These are phyloP conservation scores for Macropis europaea DNA, from an alignment of 2,888 invertebrate species.

Conservation along the genomic window DNA sequence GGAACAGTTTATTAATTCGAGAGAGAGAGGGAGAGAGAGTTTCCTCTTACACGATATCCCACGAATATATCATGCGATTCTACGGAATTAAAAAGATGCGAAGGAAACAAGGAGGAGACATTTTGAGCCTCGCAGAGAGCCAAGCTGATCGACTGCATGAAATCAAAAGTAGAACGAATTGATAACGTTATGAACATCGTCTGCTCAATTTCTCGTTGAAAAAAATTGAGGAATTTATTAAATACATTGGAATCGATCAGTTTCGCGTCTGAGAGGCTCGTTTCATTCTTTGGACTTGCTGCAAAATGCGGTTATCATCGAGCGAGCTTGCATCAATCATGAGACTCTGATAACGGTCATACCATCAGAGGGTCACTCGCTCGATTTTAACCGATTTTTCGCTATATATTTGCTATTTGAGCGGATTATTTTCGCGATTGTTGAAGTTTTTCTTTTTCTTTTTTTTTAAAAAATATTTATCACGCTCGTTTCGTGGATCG, in stretches of 20 bases:
- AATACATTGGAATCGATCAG: too few relatives aligned
- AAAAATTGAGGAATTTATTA: too few relatives aligned
- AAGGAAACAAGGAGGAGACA: neutral
- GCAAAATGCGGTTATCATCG: conserved; percentile 49
- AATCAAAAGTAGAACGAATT: too few relatives aligned
- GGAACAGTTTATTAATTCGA: conserved; percentile 66
- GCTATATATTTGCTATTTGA: conserved; percentile 51
- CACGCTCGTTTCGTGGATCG: conserved; percentile 63
- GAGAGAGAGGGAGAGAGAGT: conserved; percentile 62
- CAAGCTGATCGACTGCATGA: too few relatives aligned
- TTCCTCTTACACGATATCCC: conserved; percentile 68
- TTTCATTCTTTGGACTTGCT: conserved; percentile 58
- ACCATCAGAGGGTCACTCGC: conserved; percentile 19
- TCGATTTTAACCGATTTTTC: conserved; percentile 49
- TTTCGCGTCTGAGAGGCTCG: neutral
- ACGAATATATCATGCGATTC: conserved; percentile 59
- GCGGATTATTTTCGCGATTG: conserved; percentile 65
- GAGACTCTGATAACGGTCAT: conserved; percentile 6
- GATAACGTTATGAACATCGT: too few relatives aligned
- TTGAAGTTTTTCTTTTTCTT: conserved; percentile 56
- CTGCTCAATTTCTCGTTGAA: too few relatives aligned
- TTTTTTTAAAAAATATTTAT: conserved; percentile 70
- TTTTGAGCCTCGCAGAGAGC: too few relatives aligned
- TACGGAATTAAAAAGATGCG: conserved; percentile 44
- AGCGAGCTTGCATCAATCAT: conserved; percentile 23